Evolutionary conservation across 1,140 invertebrate genomes (phyloP).

Genomic region (Aphaenogaster rudis): DNA sequence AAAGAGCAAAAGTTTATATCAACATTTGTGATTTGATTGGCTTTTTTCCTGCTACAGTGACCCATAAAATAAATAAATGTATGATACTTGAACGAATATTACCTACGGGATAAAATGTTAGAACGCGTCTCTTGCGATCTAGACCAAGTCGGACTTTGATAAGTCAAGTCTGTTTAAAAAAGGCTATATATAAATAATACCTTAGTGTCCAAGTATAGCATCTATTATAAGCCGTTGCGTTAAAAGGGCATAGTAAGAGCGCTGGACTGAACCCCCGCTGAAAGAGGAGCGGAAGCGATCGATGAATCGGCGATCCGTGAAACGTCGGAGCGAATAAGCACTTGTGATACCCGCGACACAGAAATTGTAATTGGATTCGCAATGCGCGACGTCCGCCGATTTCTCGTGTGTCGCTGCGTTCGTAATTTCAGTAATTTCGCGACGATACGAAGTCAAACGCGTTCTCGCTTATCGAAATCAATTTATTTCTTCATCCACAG

Average conservation of each 20-base stretch:
- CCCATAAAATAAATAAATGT: slow-evolving; percentile 5
- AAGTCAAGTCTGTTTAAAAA: slow-evolving; percentile 11
- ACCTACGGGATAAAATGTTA: slow-evolving; percentile 3
- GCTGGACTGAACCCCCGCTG: not conserved
- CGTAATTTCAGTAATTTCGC: not conserved
- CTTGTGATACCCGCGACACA: slow-evolving; percentile 15
- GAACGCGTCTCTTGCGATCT: not conserved
- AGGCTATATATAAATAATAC: slow-evolving; percentile 33
- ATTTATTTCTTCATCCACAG: slow-evolving; percentile 82
- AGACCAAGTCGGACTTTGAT: not conserved
- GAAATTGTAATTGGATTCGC: slow-evolving; percentile 58
- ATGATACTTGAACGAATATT: too few relatives aligned
- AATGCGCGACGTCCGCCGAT: slow-evolving; percentile 4
- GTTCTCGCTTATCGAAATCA: not conserved
- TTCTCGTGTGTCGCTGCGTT: slow-evolving; percentile 1
- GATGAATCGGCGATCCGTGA: slow-evolving; percentile 53
- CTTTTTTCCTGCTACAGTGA: not conserved
- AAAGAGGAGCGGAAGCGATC: slow-evolving; percentile 55
- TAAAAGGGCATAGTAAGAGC: slow-evolving; percentile 34
- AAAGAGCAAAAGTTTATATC: not conserved
- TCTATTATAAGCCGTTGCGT: slow-evolving; percentile 6
- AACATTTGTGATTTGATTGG: not conserved
- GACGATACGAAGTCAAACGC: not conserved
- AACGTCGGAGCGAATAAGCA: slow-evolving; percentile 40
- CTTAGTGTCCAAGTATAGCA: not conserved